Conservation (phyloP, 1,140 invertebrate genomes). For the Microplitis demolitor region DNA sequence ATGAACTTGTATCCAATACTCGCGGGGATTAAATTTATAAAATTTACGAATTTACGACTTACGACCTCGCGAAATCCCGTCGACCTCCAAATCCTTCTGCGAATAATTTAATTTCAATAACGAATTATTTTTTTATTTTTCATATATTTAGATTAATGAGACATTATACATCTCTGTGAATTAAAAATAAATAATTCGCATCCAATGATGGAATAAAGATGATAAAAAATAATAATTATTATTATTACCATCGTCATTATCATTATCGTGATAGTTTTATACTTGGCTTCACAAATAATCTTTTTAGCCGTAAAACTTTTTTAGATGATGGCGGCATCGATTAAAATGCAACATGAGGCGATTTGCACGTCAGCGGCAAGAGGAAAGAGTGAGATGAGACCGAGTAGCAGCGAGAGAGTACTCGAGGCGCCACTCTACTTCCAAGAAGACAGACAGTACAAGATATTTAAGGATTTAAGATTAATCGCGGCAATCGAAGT, state of each 20-base stretch:
- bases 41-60: constrained; percentile 1
- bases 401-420: background rate
- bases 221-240: background rate
- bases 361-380: constrained; percentile 26
- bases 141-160: background rate
- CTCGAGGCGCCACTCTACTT: constrained; percentile 23
- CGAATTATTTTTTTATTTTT: background rate
- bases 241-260: too few species aligned
- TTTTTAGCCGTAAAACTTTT: background rate
- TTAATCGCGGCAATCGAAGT: constrained; percentile 31
- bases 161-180: background rate
- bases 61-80: background rate
- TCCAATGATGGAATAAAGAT: background rate
- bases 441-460: constrained; percentile 17
- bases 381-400: too few species aligned
- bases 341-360: constrained; percentile 18
- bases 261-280: too few species aligned
- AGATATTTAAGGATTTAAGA: constrained; percentile 31
- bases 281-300: too few species aligned
- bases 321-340: background rate
- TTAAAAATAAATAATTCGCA: background rate
- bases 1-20: background rate
- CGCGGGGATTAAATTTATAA: constrained; percentile 6
- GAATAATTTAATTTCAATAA: background rate
- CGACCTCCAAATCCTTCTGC: constrained; percentile 2